Evolutionary conservation across 2,113 vertebrate species (phyloP).

Genomic region (Hippocampus zosterae): DNA sequence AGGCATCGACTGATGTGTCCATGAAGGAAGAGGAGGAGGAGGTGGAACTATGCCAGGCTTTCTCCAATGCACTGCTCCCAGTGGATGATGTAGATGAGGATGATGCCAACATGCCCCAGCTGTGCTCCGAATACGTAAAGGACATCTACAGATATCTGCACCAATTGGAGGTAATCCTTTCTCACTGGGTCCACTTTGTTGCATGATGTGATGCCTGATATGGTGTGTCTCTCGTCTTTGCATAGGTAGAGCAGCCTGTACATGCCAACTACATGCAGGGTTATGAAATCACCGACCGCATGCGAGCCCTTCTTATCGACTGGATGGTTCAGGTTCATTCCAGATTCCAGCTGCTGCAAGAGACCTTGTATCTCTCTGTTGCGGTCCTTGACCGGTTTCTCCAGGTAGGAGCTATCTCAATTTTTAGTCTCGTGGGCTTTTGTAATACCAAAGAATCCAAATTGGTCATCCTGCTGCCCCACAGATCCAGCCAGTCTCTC

Average conservation of each 20-base stretch:
- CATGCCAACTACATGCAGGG: constrained; percentile 79
- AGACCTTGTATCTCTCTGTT: constrained; percentile 90
- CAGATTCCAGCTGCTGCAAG: constrained; percentile 88
- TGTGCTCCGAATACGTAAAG: constrained; percentile 88
- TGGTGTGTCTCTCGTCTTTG: neutral
- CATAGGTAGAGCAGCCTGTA: constrained; percentile 78
- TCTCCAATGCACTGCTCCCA: constrained; percentile 79
- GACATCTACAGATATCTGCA: constrained; percentile 88
- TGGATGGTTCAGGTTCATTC: constrained; percentile 95
- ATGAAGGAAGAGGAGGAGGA: constrained; percentile 79
- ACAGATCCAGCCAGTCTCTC: constrained; percentile 80
- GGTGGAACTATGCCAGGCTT: constrained; percentile 80
- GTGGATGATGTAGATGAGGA: constrained; percentile 84
- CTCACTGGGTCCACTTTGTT: too few species aligned
- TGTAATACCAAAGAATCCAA: neutral
- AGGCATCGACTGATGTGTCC: constrained; percentile 61
- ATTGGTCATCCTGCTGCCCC: neutral
- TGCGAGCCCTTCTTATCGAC: constrained; percentile 90
- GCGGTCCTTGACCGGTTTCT: constrained; percentile 88
- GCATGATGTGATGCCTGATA: neutral
- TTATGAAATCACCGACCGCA: constrained; percentile 78
- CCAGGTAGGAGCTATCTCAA: constrained; percentile 66
- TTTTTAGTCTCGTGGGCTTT: fast-evolving
- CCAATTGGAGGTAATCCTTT: constrained; percentile 76
- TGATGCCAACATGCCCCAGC: constrained; percentile 80